phyloP scores from a whole-genome alignment of 2,888 invertebrate genomes.

The Adelphocoris suturalis region DNA sequence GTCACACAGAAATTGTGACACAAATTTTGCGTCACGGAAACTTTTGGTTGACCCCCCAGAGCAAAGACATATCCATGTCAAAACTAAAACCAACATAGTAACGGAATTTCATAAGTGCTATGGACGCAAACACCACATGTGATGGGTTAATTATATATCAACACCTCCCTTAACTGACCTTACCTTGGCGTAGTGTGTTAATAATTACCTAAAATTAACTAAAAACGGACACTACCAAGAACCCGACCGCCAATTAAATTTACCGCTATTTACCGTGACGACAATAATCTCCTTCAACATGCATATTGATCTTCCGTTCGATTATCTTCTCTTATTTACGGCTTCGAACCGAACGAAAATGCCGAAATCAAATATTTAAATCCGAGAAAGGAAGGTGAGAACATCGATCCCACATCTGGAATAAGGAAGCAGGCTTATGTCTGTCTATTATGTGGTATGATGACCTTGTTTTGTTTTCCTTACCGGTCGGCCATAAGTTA shows the following conservation, averaged over 20 bases:
- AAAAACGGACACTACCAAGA: not conserved
- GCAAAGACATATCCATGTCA: no score
- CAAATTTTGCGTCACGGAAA: no score
- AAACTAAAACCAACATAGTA: no score
- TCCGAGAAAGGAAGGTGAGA: slow-evolving; percentile 30
- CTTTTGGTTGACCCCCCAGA: no score
- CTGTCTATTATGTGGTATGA: slow-evolving; percentile 2
- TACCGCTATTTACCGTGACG: not conserved
- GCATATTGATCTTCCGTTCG: not conserved
- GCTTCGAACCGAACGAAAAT: not conserved
- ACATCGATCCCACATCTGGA: slow-evolving; percentile 16
- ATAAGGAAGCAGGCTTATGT: not conserved
- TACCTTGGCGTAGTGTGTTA: no score
- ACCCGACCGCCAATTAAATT: not conserved
- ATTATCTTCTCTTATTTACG: slow-evolving; percentile 20
- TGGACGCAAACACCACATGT: no score
- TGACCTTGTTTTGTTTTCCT: slow-evolving; percentile 36
- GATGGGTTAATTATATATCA: no score
- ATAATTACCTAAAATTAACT: not conserved
- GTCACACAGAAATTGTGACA: no score
- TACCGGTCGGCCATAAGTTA: not conserved
- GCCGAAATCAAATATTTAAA: slow-evolving; percentile 38
- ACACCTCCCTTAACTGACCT: no score
- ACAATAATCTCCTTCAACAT: not conserved
- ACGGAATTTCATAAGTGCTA: no score